Base-by-base conservation (phyloP, 2,113 vertebrate species). In the Corvus hawaiiensis region DNA sequence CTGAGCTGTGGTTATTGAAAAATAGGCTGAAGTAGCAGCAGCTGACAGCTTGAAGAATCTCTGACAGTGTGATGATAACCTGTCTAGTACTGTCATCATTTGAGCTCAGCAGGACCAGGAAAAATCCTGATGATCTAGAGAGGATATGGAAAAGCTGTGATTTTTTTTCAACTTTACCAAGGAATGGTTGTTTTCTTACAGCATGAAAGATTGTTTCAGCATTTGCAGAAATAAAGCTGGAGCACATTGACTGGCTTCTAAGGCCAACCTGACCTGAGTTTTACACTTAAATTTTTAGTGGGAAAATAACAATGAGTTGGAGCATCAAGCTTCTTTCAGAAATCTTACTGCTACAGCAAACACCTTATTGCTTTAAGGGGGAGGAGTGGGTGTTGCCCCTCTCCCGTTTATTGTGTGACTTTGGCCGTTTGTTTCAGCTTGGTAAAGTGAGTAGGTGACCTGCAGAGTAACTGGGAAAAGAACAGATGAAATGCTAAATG, bases 21-120 rank as follows among this genome's bases (percentile, higher is more conserved):
- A 95, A 67, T 4, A n/a, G 28, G 80, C 54, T 92, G 86, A 75
- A 87, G 76, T 20, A 75, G 84, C 80, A 96, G 83, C 80, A 90
- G 72, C 83, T 93, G 87, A 92, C 90, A 89, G 68, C 76, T 49
- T 82, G 81, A 89, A 48, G 69, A 20, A 24, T 54, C 66, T 72
- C 89, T 94, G 95, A 69, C 61, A 81, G 84, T 15, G 73, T 78
- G 91, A 75, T 92, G 93, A 92, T 94, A 91, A 64, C 89, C 73
- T 95, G 93, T 54, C 95, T 90, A 13, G 76, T 72, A 15, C 80
- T 84, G 69, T 76, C 87, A 75, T 87, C 35, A 52, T 91, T 5
- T 52, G 30, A 68, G 78, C 74, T 55, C 37, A 33, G 61, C 39
- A 77, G 87, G 73, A 68, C 51, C 9, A 41, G 69, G 68, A 96